A percentile compares a stretch with the other conserved stretches of the same genome.
phyloP scores from a whole-genome alignment of 2,888 invertebrate species.

The Eupelmus urozonus region DNA sequence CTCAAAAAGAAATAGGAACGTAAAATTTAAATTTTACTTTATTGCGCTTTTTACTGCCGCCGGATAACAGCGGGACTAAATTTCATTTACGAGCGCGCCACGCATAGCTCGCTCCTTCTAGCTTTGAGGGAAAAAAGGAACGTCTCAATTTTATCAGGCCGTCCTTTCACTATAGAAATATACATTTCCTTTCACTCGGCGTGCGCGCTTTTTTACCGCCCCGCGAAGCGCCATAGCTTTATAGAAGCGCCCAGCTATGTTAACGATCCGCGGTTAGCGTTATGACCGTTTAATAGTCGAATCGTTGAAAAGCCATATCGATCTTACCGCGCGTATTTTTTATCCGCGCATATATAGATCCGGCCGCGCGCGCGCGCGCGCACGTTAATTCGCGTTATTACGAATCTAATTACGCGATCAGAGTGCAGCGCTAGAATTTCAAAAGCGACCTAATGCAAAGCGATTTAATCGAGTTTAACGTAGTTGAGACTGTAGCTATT shows the following conservation, averaged over 20 bases:
- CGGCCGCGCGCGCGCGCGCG: no score
- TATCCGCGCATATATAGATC: no score
- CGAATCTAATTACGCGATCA: no score
- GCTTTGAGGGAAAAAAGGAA: neutral
- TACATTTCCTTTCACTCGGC: no score
- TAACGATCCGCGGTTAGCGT: neutral
- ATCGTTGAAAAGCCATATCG: no score
- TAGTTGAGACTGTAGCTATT: no score
- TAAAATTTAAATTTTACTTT: conserved; percentile 54
- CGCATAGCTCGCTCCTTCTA: no score
- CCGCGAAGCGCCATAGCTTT: no score
- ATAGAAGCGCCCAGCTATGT: no score
- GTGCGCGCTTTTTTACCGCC: no score
- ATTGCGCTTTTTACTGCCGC: conserved; percentile 39
- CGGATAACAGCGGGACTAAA: conserved; percentile 29
- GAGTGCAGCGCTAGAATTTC: conserved; percentile 2
- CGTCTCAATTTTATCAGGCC: conserved; percentile 32
- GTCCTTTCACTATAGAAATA: neutral
- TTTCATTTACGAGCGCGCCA: conserved; percentile 47
- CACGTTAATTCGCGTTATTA: no score
- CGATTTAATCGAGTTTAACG: conserved; percentile 43
- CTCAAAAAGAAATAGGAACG: conserved; percentile 39
- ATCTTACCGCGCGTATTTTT: no score
- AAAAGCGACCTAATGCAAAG: conserved; percentile 15
- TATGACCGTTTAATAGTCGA: neutral